phyloP scores from a whole-genome alignment of 2,888 invertebrate species.

The Actias luna region DNA sequence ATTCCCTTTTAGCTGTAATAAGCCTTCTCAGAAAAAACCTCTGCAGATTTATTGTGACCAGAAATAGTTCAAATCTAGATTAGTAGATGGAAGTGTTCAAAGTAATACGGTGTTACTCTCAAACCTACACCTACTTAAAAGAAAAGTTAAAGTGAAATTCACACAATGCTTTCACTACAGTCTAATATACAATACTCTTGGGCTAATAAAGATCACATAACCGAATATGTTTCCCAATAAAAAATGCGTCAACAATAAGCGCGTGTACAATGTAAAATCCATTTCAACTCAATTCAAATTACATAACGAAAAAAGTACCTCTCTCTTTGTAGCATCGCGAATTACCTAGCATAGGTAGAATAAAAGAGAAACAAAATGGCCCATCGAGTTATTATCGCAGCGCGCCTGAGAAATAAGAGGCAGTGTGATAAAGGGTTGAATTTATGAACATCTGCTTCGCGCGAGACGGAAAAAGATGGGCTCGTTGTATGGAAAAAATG shows the following conservation, averaged over 20 bases:
- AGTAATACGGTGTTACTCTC: no score
- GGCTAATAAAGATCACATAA: background rate
- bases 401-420: conserved; percentile 49
- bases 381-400: conserved; percentile 59
- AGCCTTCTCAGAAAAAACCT: no score
- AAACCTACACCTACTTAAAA: no score
- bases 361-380: conserved; percentile 48
- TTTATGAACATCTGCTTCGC: conserved; percentile 52
- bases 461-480: conserved; percentile 53
- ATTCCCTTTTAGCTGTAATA: no score
- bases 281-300: conserved; percentile 3
- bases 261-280: conserved; percentile 3
- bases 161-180: background rate
- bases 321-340: conserved; percentile 1
- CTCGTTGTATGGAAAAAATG: conserved; percentile 33
- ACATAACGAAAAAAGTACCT: background rate
- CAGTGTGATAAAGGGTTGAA: conserved; percentile 62
- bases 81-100: no score
- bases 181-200: conserved; percentile 1
- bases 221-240: background rate
- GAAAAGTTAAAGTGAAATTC: no score
- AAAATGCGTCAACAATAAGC: conserved; percentile 1
- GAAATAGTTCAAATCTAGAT: no score
- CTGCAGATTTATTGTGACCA: no score
- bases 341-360: conserved; percentile 6